These are phyloP conservation scores for Struthio camelus DNA, from an alignment of 2,113 vertebrate genomes.

Conservation along the genomic window DNA sequence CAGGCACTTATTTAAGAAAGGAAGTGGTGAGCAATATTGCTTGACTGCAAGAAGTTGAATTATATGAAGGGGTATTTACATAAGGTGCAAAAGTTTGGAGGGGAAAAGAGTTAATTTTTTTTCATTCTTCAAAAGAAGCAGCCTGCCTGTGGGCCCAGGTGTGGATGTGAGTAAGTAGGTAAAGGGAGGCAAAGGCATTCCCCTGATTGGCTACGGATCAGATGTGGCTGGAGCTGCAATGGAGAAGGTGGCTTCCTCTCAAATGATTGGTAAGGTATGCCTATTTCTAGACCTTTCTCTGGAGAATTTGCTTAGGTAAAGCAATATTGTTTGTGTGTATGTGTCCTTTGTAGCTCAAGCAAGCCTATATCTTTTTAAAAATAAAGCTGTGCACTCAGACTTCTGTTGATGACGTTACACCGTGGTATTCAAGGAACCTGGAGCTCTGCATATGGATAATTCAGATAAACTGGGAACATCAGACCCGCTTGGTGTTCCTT, in stretches of 20 bases:
- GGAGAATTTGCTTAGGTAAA: neutral
- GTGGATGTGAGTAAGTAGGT: neutral
- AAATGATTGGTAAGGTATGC: neutral
- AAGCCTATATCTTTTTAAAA: neutral
- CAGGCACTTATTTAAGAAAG: neutral
- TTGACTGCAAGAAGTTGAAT: neutral
- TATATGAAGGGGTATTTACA: neutral
- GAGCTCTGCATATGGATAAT: neutral
- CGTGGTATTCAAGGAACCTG: neutral
- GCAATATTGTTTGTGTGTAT: neutral
- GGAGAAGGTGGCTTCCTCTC: neutral
- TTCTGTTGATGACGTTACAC: neutral
- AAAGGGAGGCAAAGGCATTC: neutral
- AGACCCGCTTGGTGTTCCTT: neutral
- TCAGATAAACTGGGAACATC: neutral
- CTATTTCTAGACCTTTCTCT: neutral
- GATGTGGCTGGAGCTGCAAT: neutral
- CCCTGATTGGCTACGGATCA: neutral
- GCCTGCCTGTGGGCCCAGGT: neutral
- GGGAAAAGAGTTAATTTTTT: neutral
- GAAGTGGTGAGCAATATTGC: neutral
- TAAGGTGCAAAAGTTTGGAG: neutral
- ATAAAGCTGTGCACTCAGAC: neutral
- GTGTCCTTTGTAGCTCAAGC: neutral
- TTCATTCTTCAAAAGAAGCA: slow-evolving; percentile 9